Base-by-base conservation (phyloP, 2,888 invertebrate species). In the Drosophila histrio region DNA sequence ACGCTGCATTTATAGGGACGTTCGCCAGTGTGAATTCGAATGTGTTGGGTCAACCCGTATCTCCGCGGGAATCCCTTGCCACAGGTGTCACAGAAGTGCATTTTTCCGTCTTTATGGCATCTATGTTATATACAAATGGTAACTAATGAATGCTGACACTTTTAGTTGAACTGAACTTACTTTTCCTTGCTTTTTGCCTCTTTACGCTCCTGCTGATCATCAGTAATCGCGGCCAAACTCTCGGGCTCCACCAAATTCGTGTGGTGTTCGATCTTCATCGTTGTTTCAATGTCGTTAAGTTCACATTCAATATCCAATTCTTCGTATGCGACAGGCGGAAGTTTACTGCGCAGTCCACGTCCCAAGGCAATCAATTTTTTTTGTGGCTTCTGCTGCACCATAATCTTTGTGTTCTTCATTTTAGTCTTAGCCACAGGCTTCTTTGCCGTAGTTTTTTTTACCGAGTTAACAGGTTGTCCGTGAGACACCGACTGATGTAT, bases 31-130 rank as follows among this genome's bases (percentile, higher is more conserved):
- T 93, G 93, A 0, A 92, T 92, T 44, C 93, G 88, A 90, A 92
- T 92, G 73, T 93, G 93, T 17, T 93, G 93, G 0, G 92, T 92
- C 30, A 93, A 78, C 88, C 93, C 93, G 71, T 93, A 93, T 0
- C 92, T 92, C 41, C 93, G 91, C 46, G 90, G 89, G 67, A 90
- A 91, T 4, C 86, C 90, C 69, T 91, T 92, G 0, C 90, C 91
- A 54, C 92, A 92, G 2, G 81, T 85, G 13, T 84, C 88, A 57
- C 93, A 93, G 13, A 93, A 89, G 87, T 93, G 93, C 0, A 92
- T 92, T 67, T 93, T 93, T 66, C 93, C 93, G 11, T 93, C 93
- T 2, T 93, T 90, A 34, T 90, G 89, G 47, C 64, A 53, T 47
- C 71, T 71, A 13, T 8, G 7, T 7, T 7, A 11, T 6, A 24